Evolutionary conservation across 2,113 vertebrate species (phyloP).

Genomic region (Perognathus longimembris): DNA sequence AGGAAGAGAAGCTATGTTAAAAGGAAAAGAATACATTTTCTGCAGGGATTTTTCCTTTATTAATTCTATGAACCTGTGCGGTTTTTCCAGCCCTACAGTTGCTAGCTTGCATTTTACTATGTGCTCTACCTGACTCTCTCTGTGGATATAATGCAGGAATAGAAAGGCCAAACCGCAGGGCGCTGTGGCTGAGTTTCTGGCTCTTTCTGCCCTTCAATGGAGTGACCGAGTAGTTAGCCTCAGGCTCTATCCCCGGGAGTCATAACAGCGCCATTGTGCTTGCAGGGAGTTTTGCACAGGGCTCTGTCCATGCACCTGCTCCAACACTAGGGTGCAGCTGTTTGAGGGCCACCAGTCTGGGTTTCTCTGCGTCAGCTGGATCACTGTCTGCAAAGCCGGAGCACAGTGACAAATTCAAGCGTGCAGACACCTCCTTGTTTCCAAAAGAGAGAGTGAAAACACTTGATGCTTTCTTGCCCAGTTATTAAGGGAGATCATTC

Average conservation of each 20-base stretch:
- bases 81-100: slow-evolving; percentile 12
- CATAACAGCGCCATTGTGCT: slow-evolving; percentile 79
- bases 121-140: slow-evolving; percentile 58
- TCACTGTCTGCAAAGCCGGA: slow-evolving; percentile 51
- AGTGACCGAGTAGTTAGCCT: slow-evolving; percentile 23
- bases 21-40: slow-evolving; percentile 76
- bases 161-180: slow-evolving; percentile 54
- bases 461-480: slow-evolving; percentile 75
- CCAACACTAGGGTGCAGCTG: slow-evolving; percentile 76
- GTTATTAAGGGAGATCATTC: slow-evolving; percentile 64
- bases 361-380: slow-evolving; percentile 72
- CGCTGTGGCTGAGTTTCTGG: slow-evolving; percentile 36
- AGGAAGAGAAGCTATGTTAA: slow-evolving; percentile 72
- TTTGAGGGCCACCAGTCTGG: slow-evolving; percentile 59
- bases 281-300: not conserved
- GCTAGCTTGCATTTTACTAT: slow-evolving; percentile 33
- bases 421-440: slow-evolving; percentile 70
- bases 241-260: slow-evolving; percentile 61
- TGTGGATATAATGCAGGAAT: slow-evolving; percentile 46
- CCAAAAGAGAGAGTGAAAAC: slow-evolving; percentile 59
- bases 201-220: slow-evolving; percentile 23
- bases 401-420: slow-evolving; percentile 77
- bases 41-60: not conserved
- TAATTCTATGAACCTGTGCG: slow-evolving; percentile 15
- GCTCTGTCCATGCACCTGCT: slow-evolving; percentile 79